A percentile compares a stretch with the other conserved stretches of the same genome.
Evolutionary conservation across 2,797 vertebrate species (phyloP).

Genomic region (Aulostomus chinensis): DNA sequence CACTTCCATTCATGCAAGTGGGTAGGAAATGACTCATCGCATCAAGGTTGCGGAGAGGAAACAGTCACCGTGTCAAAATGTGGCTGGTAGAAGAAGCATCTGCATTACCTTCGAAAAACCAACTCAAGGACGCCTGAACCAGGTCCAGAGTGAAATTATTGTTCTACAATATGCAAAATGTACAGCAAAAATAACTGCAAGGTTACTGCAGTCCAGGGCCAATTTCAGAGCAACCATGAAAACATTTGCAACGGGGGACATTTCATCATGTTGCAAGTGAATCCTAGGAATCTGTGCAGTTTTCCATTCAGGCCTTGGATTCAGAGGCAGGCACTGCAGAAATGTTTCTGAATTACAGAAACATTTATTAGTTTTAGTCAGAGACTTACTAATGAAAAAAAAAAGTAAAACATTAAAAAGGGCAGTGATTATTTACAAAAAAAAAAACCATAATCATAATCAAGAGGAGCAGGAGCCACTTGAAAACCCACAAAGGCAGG

Average conservation of each 20-base stretch:
- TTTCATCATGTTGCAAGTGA: constrained; percentile 15
- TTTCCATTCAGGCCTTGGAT: constrained; percentile 1
- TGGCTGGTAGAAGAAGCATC: neutral
- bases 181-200: constrained; percentile 7
- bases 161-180: too few relatives aligned
- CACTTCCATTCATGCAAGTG: too few relatives aligned
- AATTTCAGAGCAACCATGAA: constrained; percentile 1
- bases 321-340: neutral
- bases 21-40: too few relatives aligned
- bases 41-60: too few relatives aligned
- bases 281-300: neutral
- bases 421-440: constrained; percentile 8
- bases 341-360: constrained; percentile 17
- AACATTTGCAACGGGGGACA: constrained; percentile 7
- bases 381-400: constrained; percentile 33
- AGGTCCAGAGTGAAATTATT: neutral
- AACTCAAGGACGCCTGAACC: constrained; percentile 4
- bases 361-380: constrained; percentile 36
- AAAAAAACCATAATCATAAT: neutral
- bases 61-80: too few relatives aligned
- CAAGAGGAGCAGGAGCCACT: neutral
- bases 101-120: neutral
- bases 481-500: constrained; percentile 1
- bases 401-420: constrained; percentile 10
- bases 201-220: constrained; percentile 15